Conservation (phyloP, 2,888 invertebrate genomes). For the Eupithecia tripunctaria region DNA sequence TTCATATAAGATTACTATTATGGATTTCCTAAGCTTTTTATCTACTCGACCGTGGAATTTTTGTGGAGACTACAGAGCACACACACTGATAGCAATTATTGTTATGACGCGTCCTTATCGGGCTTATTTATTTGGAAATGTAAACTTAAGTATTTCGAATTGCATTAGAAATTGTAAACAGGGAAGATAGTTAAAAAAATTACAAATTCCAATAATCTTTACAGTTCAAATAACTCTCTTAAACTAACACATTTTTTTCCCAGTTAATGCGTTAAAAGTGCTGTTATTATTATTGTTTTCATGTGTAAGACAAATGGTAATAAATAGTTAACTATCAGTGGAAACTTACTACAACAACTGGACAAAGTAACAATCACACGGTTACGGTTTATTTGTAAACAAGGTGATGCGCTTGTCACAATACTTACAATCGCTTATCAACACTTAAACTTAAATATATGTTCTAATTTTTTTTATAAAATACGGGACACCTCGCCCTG, state of each 20-base stretch:
- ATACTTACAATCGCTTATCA: background rate
- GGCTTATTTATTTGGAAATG: background rate
- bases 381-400: constrained; percentile 38
- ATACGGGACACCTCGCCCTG: no score
- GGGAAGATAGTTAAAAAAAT: background rate
- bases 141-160: background rate
- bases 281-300: background rate
- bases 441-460: background rate
- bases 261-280: no score
- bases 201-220: no score
- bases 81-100: background rate
- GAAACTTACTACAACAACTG: constrained; percentile 26
- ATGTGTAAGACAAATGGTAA: background rate
- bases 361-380: constrained; percentile 27
- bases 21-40: background rate
- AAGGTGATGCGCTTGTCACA: constrained; percentile 23
- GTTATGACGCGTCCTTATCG: background rate
- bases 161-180: background rate
- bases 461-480: no score
- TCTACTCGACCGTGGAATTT: background rate
- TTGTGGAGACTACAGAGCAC: background rate
- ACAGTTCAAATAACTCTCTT: background rate
- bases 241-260: no score
- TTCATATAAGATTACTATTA: background rate
- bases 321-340: constrained; percentile 11